phyloP scores from a whole-genome alignment of 2,888 invertebrate genomes.

The Ditula angustiorana region DNA sequence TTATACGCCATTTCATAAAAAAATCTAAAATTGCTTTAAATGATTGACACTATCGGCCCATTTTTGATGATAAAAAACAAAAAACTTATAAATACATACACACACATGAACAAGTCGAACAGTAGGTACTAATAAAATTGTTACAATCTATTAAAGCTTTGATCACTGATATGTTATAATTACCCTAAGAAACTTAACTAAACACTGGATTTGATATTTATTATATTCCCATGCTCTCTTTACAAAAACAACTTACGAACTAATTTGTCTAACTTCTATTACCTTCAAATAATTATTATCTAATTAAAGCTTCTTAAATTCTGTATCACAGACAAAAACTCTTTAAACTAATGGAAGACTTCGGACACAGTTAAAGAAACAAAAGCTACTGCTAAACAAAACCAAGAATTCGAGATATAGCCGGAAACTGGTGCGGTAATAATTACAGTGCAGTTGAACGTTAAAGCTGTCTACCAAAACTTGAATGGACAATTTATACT shows the following conservation, averaged over 20 bases:
- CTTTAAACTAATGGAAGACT: conserved; percentile 78
- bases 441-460: conserved; percentile 78
- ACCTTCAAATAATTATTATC: conserved; percentile 46
- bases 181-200: conserved; percentile 34
- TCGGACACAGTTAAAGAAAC: conserved; percentile 59
- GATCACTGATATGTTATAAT: conserved; percentile 50
- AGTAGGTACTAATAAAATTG: conserved; percentile 11
- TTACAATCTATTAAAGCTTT: conserved; percentile 72
- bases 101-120: conserved; percentile 26
- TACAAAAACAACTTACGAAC: conserved; percentile 28
- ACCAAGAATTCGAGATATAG: conserved; percentile 62
- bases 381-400: conserved; percentile 43
- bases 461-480: conserved; percentile 86
- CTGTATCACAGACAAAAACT: conserved; percentile 73
- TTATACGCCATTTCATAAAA: conserved; percentile 44
- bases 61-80: conserved; percentile 50
- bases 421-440: conserved; percentile 71
- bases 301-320: conserved; percentile 75
- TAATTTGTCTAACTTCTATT: conserved; percentile 28
- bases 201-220: conserved; percentile 35
- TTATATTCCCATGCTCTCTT: conserved; percentile 36
- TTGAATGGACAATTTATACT: conserved; percentile 69
- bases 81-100: conserved; percentile 38
- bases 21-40: conserved; percentile 25
- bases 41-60: conserved; percentile 81